These are phyloP conservation scores for Stenchaetothrips biformis DNA, from an alignment of 2,888 invertebrate genomes.

Conservation along the genomic window DNA sequence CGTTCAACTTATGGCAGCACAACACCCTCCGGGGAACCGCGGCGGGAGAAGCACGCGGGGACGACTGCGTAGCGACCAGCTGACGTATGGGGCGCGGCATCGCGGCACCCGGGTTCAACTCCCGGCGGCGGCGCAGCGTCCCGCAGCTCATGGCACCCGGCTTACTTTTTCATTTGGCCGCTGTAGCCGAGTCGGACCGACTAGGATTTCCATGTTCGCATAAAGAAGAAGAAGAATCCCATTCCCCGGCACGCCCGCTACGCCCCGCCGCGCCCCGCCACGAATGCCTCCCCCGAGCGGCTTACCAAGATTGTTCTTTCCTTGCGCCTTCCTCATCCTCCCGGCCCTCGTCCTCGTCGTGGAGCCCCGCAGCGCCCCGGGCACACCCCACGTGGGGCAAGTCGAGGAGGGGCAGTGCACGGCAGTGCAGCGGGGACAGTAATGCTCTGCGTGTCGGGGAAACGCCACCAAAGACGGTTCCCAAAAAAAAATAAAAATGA, in stretches of 20 bases:
- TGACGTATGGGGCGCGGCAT: not conserved
- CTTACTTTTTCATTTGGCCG: constrained; percentile 21
- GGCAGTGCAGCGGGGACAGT: too few relatives aligned
- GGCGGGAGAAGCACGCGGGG: too few relatives aligned
- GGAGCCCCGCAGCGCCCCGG: too few relatives aligned
- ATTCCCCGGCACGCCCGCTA: not conserved
- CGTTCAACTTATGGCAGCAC: too few relatives aligned
- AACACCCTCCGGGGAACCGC: too few relatives aligned
- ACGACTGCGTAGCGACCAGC: too few relatives aligned
- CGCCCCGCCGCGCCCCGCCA: not conserved
- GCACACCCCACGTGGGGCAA: too few relatives aligned
- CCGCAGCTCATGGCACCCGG: not conserved
- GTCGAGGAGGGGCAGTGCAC: too few relatives aligned
- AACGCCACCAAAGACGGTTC: too few relatives aligned
- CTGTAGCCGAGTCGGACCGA: not conserved
- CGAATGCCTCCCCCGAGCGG: not conserved
- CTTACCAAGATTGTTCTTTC: constrained; percentile 6
- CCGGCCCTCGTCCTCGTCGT: not conserved
- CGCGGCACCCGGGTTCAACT: not conserved
- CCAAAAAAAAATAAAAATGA: too few relatives aligned
- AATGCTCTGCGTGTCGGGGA: too few relatives aligned
- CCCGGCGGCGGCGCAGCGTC: not conserved
- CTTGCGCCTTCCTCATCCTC: not conserved
- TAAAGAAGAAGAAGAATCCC: not conserved
- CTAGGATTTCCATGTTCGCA: constrained; percentile 6